A percentile compares a stretch with the other conserved stretches of the same genome.
Evolutionary conservation across 2,113 vertebrate genomes (phyloP).

Genomic region (Cavia porcellus): DNA sequence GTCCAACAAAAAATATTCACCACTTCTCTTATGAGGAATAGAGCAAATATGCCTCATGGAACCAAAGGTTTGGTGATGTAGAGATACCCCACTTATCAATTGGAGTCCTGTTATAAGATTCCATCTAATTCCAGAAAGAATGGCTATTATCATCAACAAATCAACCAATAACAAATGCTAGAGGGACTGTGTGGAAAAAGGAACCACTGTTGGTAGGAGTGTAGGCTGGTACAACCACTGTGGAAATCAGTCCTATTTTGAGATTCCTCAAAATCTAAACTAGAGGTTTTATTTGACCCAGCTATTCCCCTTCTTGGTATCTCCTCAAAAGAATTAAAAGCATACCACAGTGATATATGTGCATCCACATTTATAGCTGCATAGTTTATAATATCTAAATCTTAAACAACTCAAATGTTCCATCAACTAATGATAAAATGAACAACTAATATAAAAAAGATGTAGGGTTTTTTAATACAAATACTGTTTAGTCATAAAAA

Average conservation of each 20-base stretch:
- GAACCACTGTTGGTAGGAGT: not conserved
- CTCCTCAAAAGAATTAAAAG: not conserved
- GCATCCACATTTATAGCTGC: not conserved
- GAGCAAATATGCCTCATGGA: not conserved
- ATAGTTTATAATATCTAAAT: not conserved
- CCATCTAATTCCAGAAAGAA: not conserved
- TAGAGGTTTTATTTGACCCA: not conserved
- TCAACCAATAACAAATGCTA: not conserved
- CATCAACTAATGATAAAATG: not conserved
- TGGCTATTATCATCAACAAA: not conserved
- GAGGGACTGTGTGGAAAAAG: not conserved
- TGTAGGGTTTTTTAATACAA: not conserved
- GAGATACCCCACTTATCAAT: not conserved
- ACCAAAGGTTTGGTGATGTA: not conserved
- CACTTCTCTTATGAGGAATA: not conserved
- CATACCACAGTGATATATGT: not conserved
- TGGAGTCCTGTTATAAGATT: not conserved
- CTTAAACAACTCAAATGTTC: not conserved
- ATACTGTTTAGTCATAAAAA: not conserved
- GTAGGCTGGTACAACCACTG: not conserved
- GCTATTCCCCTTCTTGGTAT: not conserved
- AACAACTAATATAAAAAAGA: not conserved
- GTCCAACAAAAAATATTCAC: not conserved
- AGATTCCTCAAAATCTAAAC: not conserved
- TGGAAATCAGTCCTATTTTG: not conserved